Base-by-base conservation (phyloP, 1,140 invertebrate species). In the Thalassaphorura encarpata region DNA sequence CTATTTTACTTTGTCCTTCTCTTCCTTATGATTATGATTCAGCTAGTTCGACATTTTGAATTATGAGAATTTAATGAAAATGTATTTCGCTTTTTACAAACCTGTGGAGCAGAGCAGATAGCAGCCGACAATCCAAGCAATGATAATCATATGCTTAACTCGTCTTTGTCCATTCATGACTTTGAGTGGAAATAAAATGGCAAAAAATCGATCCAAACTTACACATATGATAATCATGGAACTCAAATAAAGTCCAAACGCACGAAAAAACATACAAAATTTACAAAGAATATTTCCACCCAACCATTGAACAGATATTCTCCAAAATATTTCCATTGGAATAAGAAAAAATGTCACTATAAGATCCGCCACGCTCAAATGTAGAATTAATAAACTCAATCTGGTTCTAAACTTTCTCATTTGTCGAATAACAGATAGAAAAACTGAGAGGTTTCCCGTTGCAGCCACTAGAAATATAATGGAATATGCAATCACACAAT, bases 191-290 rank as follows among this genome's bases (percentile, higher is more conserved):
- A 85, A 79, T 26, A 86, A 71, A 31, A 89, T 82, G 0, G 85
- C 85, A 66, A 87, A 87, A 66, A 83, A 84, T 13, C 62, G 36
- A 33, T 64, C 58, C 19, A 89, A 27, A 6, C 82, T 85, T 29
- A 90, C 83, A 66, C 85, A 87, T 3, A 89, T 81, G 13, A 90
- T 73, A 1, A 89, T 80, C 67, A 86, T 86, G n/a, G 84, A 87
- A 1, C 83, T 85, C 0, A 88, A 72, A 67, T 89, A 89, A 16
- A 86, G 78, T 13, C 85, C 85, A 64, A 89, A 85, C 0, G 84
- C 83, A 49, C 86, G 71, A 48, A 86, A 72, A 66, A 87, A 87
- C 53, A 82, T 76, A 28, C 87, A 77, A 19, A 83, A 67, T 67
- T 86, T 84, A 68, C 87, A 90, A 3, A 80, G 77, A 1, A 78